Evolutionary conservation across 2,888 invertebrate genomes (phyloP).

Genomic region (Agrochola circellaris): DNA sequence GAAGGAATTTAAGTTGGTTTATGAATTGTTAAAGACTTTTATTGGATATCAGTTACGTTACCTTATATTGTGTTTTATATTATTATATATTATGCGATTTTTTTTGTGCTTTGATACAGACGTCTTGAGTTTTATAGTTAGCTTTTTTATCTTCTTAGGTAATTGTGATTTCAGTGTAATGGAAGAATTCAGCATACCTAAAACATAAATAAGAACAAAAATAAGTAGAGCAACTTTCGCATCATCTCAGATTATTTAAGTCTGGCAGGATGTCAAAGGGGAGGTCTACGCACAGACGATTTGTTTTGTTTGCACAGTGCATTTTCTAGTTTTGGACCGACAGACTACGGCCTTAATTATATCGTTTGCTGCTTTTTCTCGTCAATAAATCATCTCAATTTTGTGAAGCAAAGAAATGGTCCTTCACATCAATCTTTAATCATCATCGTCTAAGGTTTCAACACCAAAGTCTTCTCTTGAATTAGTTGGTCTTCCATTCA

Average conservation of each 20-base stretch:
- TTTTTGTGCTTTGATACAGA: neutral
- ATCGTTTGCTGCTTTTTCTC: neutral
- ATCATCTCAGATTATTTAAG: neutral
- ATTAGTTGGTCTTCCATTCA: neutral
- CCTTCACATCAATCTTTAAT: neutral
- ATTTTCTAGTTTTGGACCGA: neutral
- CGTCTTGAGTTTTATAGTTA: neutral
- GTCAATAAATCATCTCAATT: neutral
- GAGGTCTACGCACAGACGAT: neutral
- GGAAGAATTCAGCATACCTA: neutral
- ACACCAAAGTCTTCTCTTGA: neutral
- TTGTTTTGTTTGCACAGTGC: neutral
- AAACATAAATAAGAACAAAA: neutral
- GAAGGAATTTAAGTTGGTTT: slow-evolving; percentile 14
- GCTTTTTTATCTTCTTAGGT: neutral
- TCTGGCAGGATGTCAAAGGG: neutral
- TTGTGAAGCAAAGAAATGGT: neutral
- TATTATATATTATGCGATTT: too few species aligned
- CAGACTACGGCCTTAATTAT: neutral
- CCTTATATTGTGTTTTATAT: neutral
- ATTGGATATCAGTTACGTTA: slow-evolving; percentile 14
- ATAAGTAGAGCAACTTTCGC: neutral
- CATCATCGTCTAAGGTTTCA: neutral
- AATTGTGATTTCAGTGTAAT: neutral
- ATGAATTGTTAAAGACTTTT: slow-evolving; percentile 22